Percentiles rank a stretch among this genome's conserved stretches.
Evolutionary conservation across 2,113 vertebrate species (phyloP).

Genomic region (Corydoras maculifer): DNA sequence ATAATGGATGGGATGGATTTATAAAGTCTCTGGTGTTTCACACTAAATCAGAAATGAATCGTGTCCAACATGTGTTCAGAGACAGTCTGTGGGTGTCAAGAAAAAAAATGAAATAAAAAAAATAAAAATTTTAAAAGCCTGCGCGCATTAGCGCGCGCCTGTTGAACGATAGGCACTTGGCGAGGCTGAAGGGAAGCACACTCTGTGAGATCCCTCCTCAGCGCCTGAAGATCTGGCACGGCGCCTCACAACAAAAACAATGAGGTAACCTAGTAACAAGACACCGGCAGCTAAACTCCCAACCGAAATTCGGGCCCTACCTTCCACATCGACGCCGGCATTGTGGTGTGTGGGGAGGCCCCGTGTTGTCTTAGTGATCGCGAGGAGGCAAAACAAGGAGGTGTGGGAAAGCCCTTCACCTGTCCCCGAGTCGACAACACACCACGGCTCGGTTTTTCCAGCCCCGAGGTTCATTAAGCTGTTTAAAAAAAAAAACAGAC

Average conservation of each 20-base stretch:
- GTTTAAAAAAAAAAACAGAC: slow-evolving; percentile 54
- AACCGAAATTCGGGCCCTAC: slow-evolving; percentile 63
- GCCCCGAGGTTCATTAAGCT: slow-evolving; percentile 48
- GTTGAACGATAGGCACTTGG: slow-evolving; percentile 60
- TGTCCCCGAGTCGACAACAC: slow-evolving; percentile 54
- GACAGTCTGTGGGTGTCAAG: too few relatives aligned
- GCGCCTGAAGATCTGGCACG: slow-evolving; percentile 64
- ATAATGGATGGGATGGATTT: too few relatives aligned
- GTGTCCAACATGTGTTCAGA: too few relatives aligned
- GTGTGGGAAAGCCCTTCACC: slow-evolving; percentile 60
- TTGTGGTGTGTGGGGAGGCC: slow-evolving; percentile 55
- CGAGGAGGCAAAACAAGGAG: slow-evolving; percentile 47
- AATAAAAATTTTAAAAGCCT: background rate
- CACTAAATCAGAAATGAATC: too few relatives aligned
- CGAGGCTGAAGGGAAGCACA: slow-evolving; percentile 55
- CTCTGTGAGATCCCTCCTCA: slow-evolving; percentile 58
- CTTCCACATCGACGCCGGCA: slow-evolving; percentile 61
- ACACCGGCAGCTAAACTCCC: slow-evolving; percentile 56
- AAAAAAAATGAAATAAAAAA: too few relatives aligned
- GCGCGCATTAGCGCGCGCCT: slow-evolving; percentile 44
- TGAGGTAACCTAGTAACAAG: slow-evolving; percentile 73
- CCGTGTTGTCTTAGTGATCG: slow-evolving; percentile 58
- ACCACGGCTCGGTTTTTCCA: slow-evolving; percentile 67
- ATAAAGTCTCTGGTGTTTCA: too few relatives aligned
- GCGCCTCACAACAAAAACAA: slow-evolving; percentile 68